Evolutionary conservation across 2,888 invertebrate species (phyloP), one percentile per base, ranked within the genome.

Genomic region (Phasia obesa): DNA sequence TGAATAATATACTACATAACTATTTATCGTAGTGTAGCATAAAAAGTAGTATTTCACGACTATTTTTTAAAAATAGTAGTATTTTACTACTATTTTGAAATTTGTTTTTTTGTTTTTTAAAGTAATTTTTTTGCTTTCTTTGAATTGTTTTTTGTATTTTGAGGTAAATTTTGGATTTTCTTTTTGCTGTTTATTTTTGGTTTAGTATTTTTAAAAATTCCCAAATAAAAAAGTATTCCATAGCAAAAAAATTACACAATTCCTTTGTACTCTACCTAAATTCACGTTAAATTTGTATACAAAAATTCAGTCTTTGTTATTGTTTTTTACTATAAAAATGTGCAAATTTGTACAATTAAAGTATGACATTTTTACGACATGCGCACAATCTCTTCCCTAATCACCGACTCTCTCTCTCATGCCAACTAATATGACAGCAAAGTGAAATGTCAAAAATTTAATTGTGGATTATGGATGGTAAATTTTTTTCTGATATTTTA

Each of bases 401-500:
- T 35, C 35, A 1, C 11, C 11, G 9, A 11, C 35, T 42, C 15
- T 27, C 6, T 19, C 15, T 47, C 5, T 2, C 3, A 3, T 25
- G 17, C 7, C 9, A 17, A 35, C 6, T 19, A 64, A 25, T n/a
- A n/a, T 62, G 55, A 62, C 42, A 70, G 51, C 59, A 23, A 38
- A 74, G 47, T 6, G 67, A 78, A 82, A 67, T 74, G 82, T 74
- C 82, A 82, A 57, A 71, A 64, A 67, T 76, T 81, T n/a, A 75
- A 42, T 38, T 67, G 78, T 77, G 82, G 73, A 82, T n/a, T 82
- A 69, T 82, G 73, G 74, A 81, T 17, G 7, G 2, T 62, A 55
- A 23, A 17, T 57, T 49, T 70, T 64, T 62, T 62, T 4, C 11
- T n/a, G 3, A 47, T 60, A 19, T 51, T 51, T 55, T 60, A 13